Evolutionary conservation across 2,888 invertebrate genomes (phyloP), one percentile per base, ranked within the genome.

Genomic region (Agrochola macilenta): DNA sequence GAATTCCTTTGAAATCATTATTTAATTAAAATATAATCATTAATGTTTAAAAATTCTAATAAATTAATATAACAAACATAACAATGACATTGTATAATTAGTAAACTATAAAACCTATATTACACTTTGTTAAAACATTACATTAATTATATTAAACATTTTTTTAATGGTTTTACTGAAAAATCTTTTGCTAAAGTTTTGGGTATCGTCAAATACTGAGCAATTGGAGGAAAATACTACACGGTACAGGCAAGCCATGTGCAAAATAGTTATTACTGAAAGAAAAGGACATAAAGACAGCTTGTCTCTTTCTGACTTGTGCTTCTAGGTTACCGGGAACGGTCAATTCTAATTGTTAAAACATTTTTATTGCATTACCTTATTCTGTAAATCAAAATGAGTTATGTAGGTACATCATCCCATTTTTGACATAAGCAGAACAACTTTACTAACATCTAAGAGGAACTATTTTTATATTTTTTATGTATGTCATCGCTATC

Each of bases 1-100:
- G 91, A 91, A 91, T 90, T 90, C 87, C 90, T 83, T 87, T 79
- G 82, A 91, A 92, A 91, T 85, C 87, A 89, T 88, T 85, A 88
- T 86, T 89, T 85, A 89, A 72, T 79, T 81, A 82, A 84, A 74
- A 73, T 75, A 76, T 69, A 75, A 58, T 61, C 30, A 58, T 63
- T 65, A 58, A 64, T 78, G 89, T 88, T 89, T 87, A 86, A 89
- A 89, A 89, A 87, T 83, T 84, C 87, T 87, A 88, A 90, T 89
- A 89, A 90, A 90, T 87, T 85, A 90, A 88, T 82, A 81, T 89
- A 74, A 83, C 81, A 84, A 87, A 90, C 83, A 81, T 84, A 90
- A 88, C 83, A 85, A 88, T 88, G 85, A 76, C 80, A 81, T 76
- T 82, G 77, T 89, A 85, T 70, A 79, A 74, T 65, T 74, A 81